A percentile compares a stretch with the other conserved stretches of the same genome.
phyloP scores from a whole-genome alignment of 2,113 vertebrate species.

The Cyprinodon brontotheroides region DNA sequence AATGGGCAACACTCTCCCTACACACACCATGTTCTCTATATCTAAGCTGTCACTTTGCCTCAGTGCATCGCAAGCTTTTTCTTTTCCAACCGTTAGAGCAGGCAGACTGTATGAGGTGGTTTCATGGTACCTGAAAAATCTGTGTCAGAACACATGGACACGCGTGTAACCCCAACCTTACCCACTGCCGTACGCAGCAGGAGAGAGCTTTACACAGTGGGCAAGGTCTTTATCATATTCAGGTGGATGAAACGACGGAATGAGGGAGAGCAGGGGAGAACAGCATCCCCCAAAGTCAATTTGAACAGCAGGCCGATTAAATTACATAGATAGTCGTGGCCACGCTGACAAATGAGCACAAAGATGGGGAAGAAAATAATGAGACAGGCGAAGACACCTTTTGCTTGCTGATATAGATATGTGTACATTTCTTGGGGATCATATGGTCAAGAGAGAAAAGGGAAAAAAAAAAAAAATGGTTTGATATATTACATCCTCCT shows the following conservation, averaged over 20 bases:
- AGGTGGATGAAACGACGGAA: constrained; percentile 54
- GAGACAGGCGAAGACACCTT: constrained; percentile 55
- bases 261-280: constrained; percentile 48
- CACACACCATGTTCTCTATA: constrained; percentile 62
- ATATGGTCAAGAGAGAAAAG: constrained; percentile 1
- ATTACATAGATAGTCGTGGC: constrained; percentile 72
- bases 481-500: constrained; percentile 28
- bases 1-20: constrained; percentile 72
- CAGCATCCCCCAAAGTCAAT: constrained; percentile 76
- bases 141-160: constrained; percentile 22
- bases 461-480: constrained; percentile 25
- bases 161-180: constrained; percentile 38
- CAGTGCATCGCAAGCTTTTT: constrained; percentile 48
- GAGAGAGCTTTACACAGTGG: constrained; percentile 64
- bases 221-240: constrained; percentile 68
- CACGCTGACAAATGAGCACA: constrained; percentile 73
- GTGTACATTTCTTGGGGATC: constrained; percentile 19
- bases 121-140: constrained; percentile 40
- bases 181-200: constrained; percentile 39
- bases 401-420: constrained; percentile 37
- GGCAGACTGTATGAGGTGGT: constrained; percentile 48
- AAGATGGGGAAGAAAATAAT: constrained; percentile 69
- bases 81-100: constrained; percentile 58
- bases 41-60: constrained; percentile 73
- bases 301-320: constrained; percentile 75